Evolutionary conservation across 2,113 vertebrate genomes (phyloP).

Genomic region (Crypturellus undulatus): DNA sequence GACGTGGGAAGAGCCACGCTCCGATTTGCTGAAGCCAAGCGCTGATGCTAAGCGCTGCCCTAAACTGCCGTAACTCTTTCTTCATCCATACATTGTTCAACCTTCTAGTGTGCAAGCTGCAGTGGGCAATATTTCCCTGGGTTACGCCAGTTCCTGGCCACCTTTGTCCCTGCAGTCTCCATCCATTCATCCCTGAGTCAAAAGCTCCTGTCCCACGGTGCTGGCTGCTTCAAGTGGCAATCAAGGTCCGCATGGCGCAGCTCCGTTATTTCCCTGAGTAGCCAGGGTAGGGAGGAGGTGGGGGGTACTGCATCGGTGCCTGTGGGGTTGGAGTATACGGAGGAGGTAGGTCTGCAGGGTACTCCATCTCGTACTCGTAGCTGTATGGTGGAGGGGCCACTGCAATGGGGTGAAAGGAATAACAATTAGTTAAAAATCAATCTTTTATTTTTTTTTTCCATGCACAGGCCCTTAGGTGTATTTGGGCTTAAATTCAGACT

Average conservation of each 20-base stretch:
- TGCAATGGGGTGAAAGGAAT: slow-evolving; percentile 65
- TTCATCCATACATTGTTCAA: background rate
- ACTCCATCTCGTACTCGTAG: slow-evolving; percentile 87
- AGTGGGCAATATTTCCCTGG: background rate
- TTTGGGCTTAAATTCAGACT: background rate
- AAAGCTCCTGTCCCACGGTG: background rate
- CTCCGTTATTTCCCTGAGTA: slow-evolving; percentile 80
- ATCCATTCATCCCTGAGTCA: slow-evolving; percentile 22
- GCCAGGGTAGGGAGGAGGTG: slow-evolving; percentile 90
- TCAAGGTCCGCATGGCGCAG: background rate
- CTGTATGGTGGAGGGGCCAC: slow-evolving; percentile 88
- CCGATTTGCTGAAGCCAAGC: background rate
- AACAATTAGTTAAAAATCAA: background rate
- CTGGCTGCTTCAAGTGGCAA: background rate
- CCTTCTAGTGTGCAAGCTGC: background rate
- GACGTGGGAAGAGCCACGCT: background rate
- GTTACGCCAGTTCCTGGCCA: background rate
- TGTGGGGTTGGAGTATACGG: slow-evolving; percentile 86
- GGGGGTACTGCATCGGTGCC: slow-evolving; percentile 75
- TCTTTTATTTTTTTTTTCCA: background rate
- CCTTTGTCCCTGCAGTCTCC: background rate
- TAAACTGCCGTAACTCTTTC: background rate
- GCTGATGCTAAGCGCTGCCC: background rate
- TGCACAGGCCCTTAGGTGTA: background rate
- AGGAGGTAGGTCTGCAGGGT: slow-evolving; percentile 81